Base-by-base conservation (phyloP, 2,888 invertebrate genomes). In the Pandemis cinnamomeana region DNA sequence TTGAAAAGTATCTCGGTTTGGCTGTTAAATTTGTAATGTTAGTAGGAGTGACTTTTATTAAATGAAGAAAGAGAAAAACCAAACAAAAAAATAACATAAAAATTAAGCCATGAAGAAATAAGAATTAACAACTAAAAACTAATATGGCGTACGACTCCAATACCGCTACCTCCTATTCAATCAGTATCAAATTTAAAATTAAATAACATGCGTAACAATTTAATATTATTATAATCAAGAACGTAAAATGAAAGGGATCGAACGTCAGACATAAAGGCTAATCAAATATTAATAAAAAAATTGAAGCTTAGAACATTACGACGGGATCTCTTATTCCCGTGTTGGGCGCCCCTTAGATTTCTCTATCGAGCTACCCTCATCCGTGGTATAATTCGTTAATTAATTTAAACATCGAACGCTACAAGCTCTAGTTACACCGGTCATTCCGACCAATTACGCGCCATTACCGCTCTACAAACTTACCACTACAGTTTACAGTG, bases 381-480 rank as follows among this genome's bases (percentile, higher is more conserved):
- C 67, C 66, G 46, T 71, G 53, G 53, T 76, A 72, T 82, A 84
- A 84, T 84, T 83, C 78, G 79, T 83, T 85, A 84, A 86, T 84
- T 80, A 78, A 78, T 79, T 81, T 78, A 81, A 84, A 80, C 81
- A 83, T 83, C 83, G 86, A 86, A 86, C 88, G 27, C 27, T n/a
- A 84, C 83, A 81, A 80, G 78, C 86, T 89, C 87, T 85, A 70
- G 80, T 81, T 87, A 84, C 88, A 84, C 84, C 81, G 85, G 86
- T 90, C 90, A 90, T 92, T 92, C 88, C 87, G 87, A 80, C 85
- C 92, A 91, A 93, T 93, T 93, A 90, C 86, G 80, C 81, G 72
- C 86, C 86, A 89, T 91, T 88, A 89, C 77, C 81, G 84, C 69
- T 58, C 42, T 53, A 66, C 61, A 62, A 51, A 41, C 42, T 11